Evolutionary conservation across 2,888 invertebrate species (phyloP).

Genomic region (Colletes collaris): DNA sequence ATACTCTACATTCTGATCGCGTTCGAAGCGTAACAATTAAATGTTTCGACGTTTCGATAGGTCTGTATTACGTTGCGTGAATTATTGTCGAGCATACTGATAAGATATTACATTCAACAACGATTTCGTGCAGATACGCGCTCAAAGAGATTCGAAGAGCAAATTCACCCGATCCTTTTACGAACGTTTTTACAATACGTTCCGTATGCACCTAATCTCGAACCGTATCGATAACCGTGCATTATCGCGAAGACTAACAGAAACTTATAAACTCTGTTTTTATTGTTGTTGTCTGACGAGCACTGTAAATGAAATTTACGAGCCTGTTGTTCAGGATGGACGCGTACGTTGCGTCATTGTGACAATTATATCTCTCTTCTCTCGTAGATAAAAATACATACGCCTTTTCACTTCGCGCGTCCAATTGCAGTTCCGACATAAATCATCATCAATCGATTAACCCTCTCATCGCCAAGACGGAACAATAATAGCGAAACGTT

Average conservation of each 20-base stretch:
- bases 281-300: not conserved
- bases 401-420: conserved; percentile 42
- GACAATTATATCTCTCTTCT: conserved; percentile 36
- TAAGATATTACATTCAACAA: conserved; percentile 33
- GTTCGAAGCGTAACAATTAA: not conserved
- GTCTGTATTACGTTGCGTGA: not conserved
- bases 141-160: not conserved
- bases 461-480: conserved; percentile 43
- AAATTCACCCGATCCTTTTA: conserved; percentile 4
- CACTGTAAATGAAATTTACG: conserved; percentile 30
- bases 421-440: conserved; percentile 51
- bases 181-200: not conserved
- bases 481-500: conserved; percentile 38
- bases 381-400: conserved; percentile 39
- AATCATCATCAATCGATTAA: conserved; percentile 55
- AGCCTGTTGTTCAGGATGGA: conserved; percentile 32
- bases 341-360: conserved; percentile 42
- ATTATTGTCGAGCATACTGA: conserved; percentile 21
- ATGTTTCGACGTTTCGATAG: not conserved
- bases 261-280: not conserved
- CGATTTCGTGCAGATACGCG: not conserved
- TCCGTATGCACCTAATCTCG: not conserved
- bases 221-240: not conserved
- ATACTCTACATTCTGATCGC: not conserved
- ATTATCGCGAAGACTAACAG: not conserved